Base-by-base conservation (phyloP, 2,888 invertebrate genomes). In the Mycalesis mineus region DNA sequence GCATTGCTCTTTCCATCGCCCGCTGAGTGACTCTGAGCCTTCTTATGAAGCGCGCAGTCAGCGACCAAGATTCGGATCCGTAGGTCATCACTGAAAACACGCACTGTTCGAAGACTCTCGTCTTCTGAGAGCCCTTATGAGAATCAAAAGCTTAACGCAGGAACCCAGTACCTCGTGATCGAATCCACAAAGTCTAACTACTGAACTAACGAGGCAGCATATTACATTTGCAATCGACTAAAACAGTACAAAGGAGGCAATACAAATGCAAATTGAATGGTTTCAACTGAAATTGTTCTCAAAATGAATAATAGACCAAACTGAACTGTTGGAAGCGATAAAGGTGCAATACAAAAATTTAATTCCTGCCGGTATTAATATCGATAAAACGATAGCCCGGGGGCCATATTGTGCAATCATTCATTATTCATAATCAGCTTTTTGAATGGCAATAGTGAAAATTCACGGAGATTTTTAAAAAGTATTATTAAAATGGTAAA, bases 281-380 rank as follows among this genome's bases (percentile, higher is more conserved):
- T 55, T 55, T 55, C 58, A 49, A 62, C 64, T 36, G 54, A 44
- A 60, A 60, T 57, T 56, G 54, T 52, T 51, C 51, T 51, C 54
- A 54, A 33, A n/a, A 50, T 54, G 53, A 54, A 60, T 60, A 57
- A 42, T 50, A 54, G 49, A 36, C 15, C 39, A 49, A 40, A 54
- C 22, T 44, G 42, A 37, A 22, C 50, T 56, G 53, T 52, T 41
- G 56, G 40, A 57, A 40, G 54, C 57, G 50, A 52, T 57, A 60
- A 57, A 53, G 50, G 36, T 49, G 33, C 14, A 45, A 33, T 31
- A 47, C 47, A 54, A 57, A 60, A 57, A 50, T 54, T 57, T 50
- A 54, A 60, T 54, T 56, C 42, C 44, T 28, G 15, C 31, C 15
- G 40, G 28, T 52, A 44, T 48, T 54, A 45, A 57, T 58, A 50